These are phyloP conservation scores for Tetranychus cinnabarinus DNA, from an alignment of 1,140 invertebrate genomes.

Conservation along the genomic window DNA sequence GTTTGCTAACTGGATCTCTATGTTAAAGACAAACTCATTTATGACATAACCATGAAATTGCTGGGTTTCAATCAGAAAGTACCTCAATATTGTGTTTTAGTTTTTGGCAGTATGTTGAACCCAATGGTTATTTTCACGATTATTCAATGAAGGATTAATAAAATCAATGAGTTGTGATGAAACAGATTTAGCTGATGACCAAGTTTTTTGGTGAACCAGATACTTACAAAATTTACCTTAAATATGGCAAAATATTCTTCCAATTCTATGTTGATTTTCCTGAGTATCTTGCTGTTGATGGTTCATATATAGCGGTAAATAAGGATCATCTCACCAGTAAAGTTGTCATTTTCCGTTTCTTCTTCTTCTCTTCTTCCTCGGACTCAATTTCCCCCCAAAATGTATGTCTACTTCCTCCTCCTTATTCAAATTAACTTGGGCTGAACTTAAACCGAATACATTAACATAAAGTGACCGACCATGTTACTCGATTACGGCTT, in stretches of 20 bases:
- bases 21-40: too few relatives aligned
- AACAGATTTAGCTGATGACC: slow-evolving; percentile 93
- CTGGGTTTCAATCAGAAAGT: too few relatives aligned
- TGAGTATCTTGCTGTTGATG: not conserved
- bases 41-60: too few relatives aligned
- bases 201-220: slow-evolving; percentile 82
- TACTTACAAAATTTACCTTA: slow-evolving; percentile 9
- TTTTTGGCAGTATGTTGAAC: slow-evolving; percentile 48
- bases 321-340: slow-evolving; percentile 30
- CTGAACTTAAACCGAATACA: slow-evolving; percentile 51
- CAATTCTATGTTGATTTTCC: slow-evolving; percentile 6
- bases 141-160: slow-evolving; percentile 56
- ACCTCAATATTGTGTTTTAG: slow-evolving; percentile 12
- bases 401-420: slow-evolving; percentile 61
- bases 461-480: slow-evolving; percentile 95
- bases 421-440: slow-evolving; percentile 5
- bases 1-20: too few relatives aligned
- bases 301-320: slow-evolving; percentile 4
- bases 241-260: slow-evolving; percentile 1
- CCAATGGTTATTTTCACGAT: slow-evolving; percentile 74
- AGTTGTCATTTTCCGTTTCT: slow-evolving; percentile 26
- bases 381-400: slow-evolving; percentile 94
- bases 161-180: slow-evolving; percentile 58
- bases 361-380: slow-evolving; percentile 56
- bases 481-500: slow-evolving; percentile 83